Evolutionary conservation across 2,888 invertebrate genomes (phyloP).

Genomic region (Hydrotaea diabolus): DNA sequence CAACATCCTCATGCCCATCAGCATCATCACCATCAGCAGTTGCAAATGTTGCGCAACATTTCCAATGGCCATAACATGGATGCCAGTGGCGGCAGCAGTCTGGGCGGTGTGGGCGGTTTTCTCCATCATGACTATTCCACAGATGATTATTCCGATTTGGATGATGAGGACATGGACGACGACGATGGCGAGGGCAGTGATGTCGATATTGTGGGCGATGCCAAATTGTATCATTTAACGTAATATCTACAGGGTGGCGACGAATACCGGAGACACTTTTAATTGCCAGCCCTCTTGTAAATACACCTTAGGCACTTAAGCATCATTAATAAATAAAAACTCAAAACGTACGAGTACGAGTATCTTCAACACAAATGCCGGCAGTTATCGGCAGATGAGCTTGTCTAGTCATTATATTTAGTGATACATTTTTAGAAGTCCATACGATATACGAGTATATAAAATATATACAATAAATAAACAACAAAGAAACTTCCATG

Average conservation of each 20-base stretch:
- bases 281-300: conserved; percentile 48
- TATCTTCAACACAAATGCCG: background rate
- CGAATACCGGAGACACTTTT: conserved; percentile 36
- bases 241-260: conserved; percentile 70
- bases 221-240: conserved; percentile 79
- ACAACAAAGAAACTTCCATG: conserved; percentile 59
- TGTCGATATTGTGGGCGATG: conserved; percentile 80
- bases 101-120: conserved; percentile 62
- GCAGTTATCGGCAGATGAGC: conserved; percentile 1
- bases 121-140: conserved; percentile 78
- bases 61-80: conserved; percentile 71
- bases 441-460: background rate
- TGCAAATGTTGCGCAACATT: conserved; percentile 74
- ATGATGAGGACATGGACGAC: conserved; percentile 74
- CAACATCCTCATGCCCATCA: conserved; percentile 50
- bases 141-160: conserved; percentile 79
- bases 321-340: background rate
- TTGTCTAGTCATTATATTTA: conserved; percentile 66
- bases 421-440: conserved; percentile 41
- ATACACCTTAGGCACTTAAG: background rate
- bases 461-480: background rate
- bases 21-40: conserved; percentile 60
- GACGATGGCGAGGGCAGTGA: conserved; percentile 80
- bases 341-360: background rate
- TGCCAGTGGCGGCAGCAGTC: background rate